Evolutionary conservation across 1,140 invertebrate genomes (phyloP).

Genomic region (Scaptomyza hsui): DNA sequence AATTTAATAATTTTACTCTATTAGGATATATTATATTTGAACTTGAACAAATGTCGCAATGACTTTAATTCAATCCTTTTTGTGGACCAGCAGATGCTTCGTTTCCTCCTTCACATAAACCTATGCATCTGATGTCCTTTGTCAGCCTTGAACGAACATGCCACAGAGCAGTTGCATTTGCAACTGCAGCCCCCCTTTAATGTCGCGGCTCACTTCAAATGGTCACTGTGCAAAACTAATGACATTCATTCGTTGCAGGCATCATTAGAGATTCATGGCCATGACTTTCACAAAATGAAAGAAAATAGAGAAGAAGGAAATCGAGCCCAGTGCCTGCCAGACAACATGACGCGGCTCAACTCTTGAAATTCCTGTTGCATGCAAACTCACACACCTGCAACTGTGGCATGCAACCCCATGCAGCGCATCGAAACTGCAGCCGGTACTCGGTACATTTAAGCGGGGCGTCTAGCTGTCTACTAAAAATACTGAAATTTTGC

Average conservation of each 20-base stretch:
- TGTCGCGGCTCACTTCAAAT: conserved; percentile 56
- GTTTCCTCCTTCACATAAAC: too few relatives aligned
- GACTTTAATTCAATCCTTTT: not conserved
- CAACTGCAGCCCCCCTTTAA: conserved; percentile 54
- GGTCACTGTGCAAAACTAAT: conserved; percentile 69
- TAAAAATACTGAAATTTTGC: conserved; percentile 30
- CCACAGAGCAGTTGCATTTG: conserved; percentile 23
- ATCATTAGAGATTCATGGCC: conserved; percentile 68
- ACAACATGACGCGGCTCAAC: conserved; percentile 67
- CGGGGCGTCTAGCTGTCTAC: conserved; percentile 68
- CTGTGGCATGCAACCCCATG: conserved; percentile 46
- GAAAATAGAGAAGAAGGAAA: too few relatives aligned
- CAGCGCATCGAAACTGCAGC: conserved; percentile 48
- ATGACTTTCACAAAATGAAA: conserved; percentile 67
- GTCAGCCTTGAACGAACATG: conserved; percentile 21
- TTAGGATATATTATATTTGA: too few relatives aligned
- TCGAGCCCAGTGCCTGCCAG: conserved; percentile 30
- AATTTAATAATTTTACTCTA: too few relatives aligned
- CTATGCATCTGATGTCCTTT: not conserved
- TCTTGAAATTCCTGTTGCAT: conserved; percentile 34
- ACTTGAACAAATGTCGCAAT: too few relatives aligned
- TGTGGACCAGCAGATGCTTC: not conserved
- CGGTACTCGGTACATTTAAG: conserved; percentile 24
- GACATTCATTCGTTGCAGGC: conserved; percentile 64
- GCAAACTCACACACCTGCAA: conserved; percentile 57